These are phyloP conservation scores for Leguminivora glycinivorella DNA, from an alignment of 1,140 invertebrate species.

Conservation along the genomic window DNA sequence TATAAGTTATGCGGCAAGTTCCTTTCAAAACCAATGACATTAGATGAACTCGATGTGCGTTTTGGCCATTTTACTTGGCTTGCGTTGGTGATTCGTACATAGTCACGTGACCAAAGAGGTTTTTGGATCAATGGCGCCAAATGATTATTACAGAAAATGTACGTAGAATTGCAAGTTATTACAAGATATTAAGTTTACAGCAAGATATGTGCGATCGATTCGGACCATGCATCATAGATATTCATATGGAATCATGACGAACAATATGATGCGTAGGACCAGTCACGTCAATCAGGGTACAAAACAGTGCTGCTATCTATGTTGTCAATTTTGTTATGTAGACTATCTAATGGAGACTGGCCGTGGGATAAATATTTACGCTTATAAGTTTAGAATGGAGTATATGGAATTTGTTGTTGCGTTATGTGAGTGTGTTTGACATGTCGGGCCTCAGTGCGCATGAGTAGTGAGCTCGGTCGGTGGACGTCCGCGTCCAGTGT, in stretches of 20 bases:
- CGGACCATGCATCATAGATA: slow-evolving; percentile 63
- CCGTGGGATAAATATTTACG: slow-evolving; percentile 77
- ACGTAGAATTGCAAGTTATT: slow-evolving; percentile 63
- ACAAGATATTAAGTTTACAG: slow-evolving; percentile 48
- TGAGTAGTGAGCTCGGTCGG: slow-evolving; percentile 18
- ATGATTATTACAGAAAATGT: slow-evolving; percentile 75
- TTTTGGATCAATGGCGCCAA: slow-evolving; percentile 80
- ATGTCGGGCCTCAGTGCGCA: slow-evolving; percentile 28
- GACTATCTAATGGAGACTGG: slow-evolving; percentile 68
- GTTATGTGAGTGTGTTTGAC: slow-evolving; percentile 52
- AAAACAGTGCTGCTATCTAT: slow-evolving; percentile 79
- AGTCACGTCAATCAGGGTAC: slow-evolving; percentile 75
- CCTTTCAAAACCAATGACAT: slow-evolving; percentile 73
- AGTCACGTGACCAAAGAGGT: slow-evolving; percentile 77
- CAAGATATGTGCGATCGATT: slow-evolving; percentile 64
- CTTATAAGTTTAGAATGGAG: slow-evolving; percentile 54
- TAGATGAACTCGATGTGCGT: slow-evolving; percentile 77
- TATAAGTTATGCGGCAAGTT: slow-evolving; percentile 67
- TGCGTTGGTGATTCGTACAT: slow-evolving; percentile 78
- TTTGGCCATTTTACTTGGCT: slow-evolving; percentile 78
- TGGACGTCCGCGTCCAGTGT: slow-evolving; percentile 37
- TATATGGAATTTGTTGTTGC: slow-evolving; percentile 38
- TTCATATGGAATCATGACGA: slow-evolving; percentile 50
- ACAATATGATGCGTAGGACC: slow-evolving; percentile 70
- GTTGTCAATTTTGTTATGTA: slow-evolving; percentile 78